phyloP scores from a whole-genome alignment of 2,113 vertebrate genomes.

The Pelecanoides urinatrix region DNA sequence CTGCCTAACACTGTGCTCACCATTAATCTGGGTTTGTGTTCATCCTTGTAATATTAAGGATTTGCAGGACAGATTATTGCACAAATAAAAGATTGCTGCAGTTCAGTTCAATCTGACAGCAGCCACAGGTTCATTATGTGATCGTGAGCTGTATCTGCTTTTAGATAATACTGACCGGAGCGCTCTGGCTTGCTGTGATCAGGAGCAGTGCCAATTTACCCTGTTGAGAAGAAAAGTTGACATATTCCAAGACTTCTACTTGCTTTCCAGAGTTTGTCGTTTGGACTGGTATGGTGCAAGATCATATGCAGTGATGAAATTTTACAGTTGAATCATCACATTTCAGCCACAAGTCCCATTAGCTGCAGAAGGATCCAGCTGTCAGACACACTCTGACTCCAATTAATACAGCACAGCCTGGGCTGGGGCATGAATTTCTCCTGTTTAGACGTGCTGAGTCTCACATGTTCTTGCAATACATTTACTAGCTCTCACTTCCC shows the following conservation, averaged over 20 bases:
- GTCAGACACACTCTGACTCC: neutral
- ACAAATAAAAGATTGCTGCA: neutral
- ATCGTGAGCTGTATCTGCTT: neutral
- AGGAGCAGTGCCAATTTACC: neutral
- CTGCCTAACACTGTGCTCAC: neutral
- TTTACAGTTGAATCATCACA: conserved; percentile 9
- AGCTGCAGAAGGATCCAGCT: neutral
- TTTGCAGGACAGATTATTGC: neutral
- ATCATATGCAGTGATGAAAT: neutral
- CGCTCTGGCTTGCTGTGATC: neutral
- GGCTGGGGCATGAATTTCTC: neutral
- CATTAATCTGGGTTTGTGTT: neutral
- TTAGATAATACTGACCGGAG: neutral
- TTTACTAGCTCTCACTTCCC: neutral
- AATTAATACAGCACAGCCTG: neutral
- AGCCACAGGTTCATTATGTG: neutral
- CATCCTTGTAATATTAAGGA: neutral
- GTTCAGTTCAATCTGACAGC: neutral
- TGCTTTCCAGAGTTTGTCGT: neutral
- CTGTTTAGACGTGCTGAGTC: neutral
- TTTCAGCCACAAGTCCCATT: neutral
- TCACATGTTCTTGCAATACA: neutral
- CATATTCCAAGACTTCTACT: conserved; percentile 11
- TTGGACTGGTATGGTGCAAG: neutral
- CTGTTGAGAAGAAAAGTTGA: conserved; percentile 1